A percentile compares a stretch with the other conserved stretches of the same genome.
These are phyloP conservation scores for Mohoua ochrocephala DNA, from an alignment of 2,113 vertebrate species.

Conservation along the genomic window DNA sequence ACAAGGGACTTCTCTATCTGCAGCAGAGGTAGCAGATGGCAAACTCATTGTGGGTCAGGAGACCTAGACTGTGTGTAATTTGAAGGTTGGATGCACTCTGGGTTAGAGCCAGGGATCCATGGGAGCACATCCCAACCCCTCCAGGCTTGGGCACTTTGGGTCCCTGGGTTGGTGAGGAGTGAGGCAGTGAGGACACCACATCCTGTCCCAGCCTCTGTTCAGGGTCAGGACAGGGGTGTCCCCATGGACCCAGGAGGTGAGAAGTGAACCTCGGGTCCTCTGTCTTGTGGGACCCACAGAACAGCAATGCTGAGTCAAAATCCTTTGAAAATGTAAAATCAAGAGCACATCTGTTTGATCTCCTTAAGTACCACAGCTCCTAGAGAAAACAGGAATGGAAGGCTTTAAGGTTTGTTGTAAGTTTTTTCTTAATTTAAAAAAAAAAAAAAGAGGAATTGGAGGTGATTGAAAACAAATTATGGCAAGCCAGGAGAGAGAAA, in stretches of 20 bases:
- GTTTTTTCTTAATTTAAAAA: background rate
- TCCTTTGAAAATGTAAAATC: background rate
- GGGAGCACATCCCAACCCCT: background rate
- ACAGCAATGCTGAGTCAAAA: background rate
- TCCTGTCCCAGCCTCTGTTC: background rate
- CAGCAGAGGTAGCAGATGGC: background rate
- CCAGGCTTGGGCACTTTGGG: background rate
- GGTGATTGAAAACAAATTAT: background rate
- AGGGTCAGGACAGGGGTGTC: rapidly evolving
- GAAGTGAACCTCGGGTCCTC: background rate
- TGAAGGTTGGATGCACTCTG: background rate
- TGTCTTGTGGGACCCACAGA: background rate
- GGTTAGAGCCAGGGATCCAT: background rate
- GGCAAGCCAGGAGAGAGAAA: background rate
- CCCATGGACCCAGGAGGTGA: background rate
- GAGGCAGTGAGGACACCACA: background rate
- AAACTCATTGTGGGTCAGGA: background rate
- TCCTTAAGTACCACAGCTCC: background rate
- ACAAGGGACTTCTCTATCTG: background rate
- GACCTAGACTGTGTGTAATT: background rate
- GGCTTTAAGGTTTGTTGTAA: background rate
- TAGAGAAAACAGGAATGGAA: background rate
- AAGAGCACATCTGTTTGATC: background rate
- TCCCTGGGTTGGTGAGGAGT: background rate
- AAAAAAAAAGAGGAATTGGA: background rate